Base-by-base conservation (phyloP, 2,888 invertebrate genomes). In the Apodemia zela region DNA sequence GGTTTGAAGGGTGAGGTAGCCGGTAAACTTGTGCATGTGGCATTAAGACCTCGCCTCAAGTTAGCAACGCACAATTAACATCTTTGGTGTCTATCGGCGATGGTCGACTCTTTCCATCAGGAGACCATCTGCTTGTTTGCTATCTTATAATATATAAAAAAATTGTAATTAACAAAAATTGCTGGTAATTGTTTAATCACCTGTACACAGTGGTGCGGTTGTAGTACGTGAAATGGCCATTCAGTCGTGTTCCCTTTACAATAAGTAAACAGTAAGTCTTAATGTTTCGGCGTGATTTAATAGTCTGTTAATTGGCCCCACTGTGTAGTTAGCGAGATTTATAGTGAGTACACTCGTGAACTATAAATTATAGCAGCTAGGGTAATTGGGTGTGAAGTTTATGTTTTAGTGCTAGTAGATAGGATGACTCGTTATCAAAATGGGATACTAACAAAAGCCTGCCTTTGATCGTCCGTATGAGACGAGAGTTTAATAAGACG, bases 251-350 rank as follows among this genome's bases (percentile, higher is more conserved):
- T 51, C 51, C 13, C 51, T 51, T 51, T 51, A 51, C 51, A 51
- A 51, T 51, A 51, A 51, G 25, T 51, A 51, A 51, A 51, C 51
- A 51, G 51, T 51, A 51, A 25, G 51, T 51, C 51, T 51, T 51
- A 63, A 61, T 15, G 51, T 60, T 58, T 62, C 51, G n/a, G 45
- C 58, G 35, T 62, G 58, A 57, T 60, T 64, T 64, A 67, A 65
- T 65, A 49, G 62, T 35, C 63, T 47, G 60, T 62, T 64, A 64
- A 60, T 63, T 63, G 47, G 58, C 59, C 62, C 61, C 29, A 45
- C 42, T 60, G 45, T 51, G 51, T 51, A 25, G n/a, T 51, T 63
- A 25, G 21, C n/a, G n/a, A 59, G 60, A 59, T 64, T 64, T 64
- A 64, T 62, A 60, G 51, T 25, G 18, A 21, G 51, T 51, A 51